A percentile compares a stretch with the other conserved stretches of the same genome.
phyloP scores from a whole-genome alignment of 2,888 invertebrate genomes.

The Noctua fimbriata region DNA sequence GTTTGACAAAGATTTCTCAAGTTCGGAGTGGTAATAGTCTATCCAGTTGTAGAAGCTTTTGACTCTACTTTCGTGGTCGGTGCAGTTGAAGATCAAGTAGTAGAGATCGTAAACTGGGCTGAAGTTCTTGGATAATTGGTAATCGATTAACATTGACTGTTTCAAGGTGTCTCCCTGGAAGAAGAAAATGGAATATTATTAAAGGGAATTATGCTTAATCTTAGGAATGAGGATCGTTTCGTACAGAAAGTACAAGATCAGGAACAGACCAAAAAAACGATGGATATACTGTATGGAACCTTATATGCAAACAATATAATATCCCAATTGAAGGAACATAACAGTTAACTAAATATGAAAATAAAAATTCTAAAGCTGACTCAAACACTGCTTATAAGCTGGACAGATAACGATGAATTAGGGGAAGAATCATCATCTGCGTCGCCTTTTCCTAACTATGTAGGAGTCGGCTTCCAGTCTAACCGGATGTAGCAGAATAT shows the following conservation, averaged over 20 bases:
- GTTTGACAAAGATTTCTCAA: conserved; percentile 65
- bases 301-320: background rate
- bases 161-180: conserved; percentile 67
- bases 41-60: conserved; percentile 70
- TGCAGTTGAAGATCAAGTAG: conserved; percentile 74
- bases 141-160: conserved; percentile 74
- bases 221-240: background rate
- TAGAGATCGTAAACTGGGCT: conserved; percentile 72
- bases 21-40: conserved; percentile 67
- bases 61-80: conserved; percentile 69
- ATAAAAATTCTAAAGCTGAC: background rate
- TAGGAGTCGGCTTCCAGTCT: background rate
- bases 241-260: background rate
- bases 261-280: background rate
- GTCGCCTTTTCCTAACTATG: background rate
- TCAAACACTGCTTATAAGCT: background rate
- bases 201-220: background rate
- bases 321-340: background rate
- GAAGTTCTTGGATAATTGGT: conserved; percentile 69
- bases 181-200: background rate
- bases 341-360: background rate
- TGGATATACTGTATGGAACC: background rate
- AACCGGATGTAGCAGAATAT: background rate
- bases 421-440: background rate
- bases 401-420: background rate